Percentiles rank a stretch among this genome's conserved stretches.
phyloP scores from a whole-genome alignment of 2,113 vertebrate genomes.

The Chaetops frenatus region DNA sequence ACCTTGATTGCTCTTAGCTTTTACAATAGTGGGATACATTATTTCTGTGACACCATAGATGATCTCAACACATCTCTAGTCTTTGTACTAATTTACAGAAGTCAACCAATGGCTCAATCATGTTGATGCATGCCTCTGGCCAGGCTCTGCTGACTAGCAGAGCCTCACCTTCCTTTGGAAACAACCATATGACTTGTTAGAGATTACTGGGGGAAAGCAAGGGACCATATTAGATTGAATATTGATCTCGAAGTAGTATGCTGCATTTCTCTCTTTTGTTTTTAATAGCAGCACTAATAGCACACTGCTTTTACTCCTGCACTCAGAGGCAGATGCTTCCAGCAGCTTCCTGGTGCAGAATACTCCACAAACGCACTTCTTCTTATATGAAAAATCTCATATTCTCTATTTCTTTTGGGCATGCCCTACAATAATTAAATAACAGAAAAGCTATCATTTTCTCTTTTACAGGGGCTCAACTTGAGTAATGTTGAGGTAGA shows the following conservation, averaged over 20 bases:
- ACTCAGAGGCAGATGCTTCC: background rate
- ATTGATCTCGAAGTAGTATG: conserved; percentile 6
- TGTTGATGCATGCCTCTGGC: background rate
- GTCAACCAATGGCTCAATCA: background rate
- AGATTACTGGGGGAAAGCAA: background rate
- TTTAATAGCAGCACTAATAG: conserved; percentile 19
- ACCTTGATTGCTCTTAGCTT: background rate
- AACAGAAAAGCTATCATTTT: background rate
- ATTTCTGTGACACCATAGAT: background rate
- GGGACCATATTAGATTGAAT: background rate
- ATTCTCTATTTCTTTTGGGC: background rate
- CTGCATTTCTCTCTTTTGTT: background rate
- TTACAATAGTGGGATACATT: background rate
- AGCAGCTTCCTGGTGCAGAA: background rate
- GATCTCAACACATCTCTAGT: background rate
- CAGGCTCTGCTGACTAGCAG: background rate
- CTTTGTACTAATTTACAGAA: background rate
- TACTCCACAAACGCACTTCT: background rate
- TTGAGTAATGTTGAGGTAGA: background rate
- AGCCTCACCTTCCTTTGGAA: background rate
- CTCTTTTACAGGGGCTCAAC: background rate
- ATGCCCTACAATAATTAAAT: background rate
- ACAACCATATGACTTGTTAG: background rate
- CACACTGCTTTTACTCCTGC: background rate
- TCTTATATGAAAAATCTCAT: background rate